These are phyloP conservation scores for Hylomyscus alleni DNA, from an alignment of 2,797 vertebrate species.

Conservation along the genomic window DNA sequence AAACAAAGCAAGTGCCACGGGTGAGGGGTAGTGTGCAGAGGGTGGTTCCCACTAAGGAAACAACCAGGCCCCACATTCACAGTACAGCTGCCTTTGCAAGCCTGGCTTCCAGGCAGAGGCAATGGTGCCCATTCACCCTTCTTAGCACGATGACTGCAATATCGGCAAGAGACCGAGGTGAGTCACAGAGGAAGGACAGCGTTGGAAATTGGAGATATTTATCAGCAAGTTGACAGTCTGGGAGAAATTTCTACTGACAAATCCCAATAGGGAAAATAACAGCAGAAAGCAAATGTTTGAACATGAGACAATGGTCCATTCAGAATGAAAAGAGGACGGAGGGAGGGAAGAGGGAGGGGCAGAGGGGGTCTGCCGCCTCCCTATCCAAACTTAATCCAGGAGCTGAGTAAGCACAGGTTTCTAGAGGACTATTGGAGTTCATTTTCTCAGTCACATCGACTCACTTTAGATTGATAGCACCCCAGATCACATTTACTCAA, in stretches of 20 bases:
- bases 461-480: not conserved
- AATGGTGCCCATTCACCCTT: too few species aligned
- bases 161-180: not conserved
- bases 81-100: not conserved
- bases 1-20: not conserved
- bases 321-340: not conserved
- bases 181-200: not conserved
- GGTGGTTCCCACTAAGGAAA: not conserved
- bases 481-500: not conserved
- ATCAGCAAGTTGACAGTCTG: not conserved
- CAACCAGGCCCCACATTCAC: not conserved
- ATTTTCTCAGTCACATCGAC: not conserved
- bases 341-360: not conserved
- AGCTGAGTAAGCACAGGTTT: slow-evolving; percentile 15
- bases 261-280: not conserved
- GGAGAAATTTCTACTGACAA: slow-evolving; percentile 47
- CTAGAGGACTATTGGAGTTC: not conserved
- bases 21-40: not conserved
- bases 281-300: not conserved
- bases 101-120: too few species aligned
- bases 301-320: not conserved
- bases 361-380: not conserved
- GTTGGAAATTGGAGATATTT: slow-evolving; percentile 4
- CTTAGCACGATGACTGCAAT: not conserved
- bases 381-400: slow-evolving; percentile 17